Evolutionary conservation across 1,140 invertebrate species (phyloP).

Genomic region (Zaprionus taronus): DNA sequence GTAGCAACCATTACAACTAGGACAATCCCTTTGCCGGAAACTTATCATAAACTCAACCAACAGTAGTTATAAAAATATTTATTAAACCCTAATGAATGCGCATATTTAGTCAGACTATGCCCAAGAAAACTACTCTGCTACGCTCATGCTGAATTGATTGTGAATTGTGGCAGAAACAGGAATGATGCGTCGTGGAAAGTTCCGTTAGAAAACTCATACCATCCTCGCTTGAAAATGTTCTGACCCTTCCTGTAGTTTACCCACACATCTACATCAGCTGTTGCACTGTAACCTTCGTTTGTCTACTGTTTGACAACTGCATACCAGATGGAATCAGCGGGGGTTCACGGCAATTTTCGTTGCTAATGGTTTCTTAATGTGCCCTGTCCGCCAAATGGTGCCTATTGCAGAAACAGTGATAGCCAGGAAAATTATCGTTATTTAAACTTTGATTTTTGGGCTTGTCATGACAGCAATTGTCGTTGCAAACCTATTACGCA

Average conservation of each 20-base stretch:
- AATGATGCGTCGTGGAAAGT: constrained; percentile 42
- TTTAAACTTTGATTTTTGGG: constrained; percentile 80
- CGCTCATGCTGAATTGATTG: not conserved
- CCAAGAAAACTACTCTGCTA: not conserved
- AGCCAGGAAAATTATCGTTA: constrained; percentile 75
- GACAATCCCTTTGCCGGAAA: constrained; percentile 7
- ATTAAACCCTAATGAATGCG: constrained; percentile 79
- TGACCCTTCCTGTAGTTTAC: constrained; percentile 62
- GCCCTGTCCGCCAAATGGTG: constrained; percentile 22
- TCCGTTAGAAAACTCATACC: constrained; percentile 76
- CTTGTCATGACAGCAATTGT: constrained; percentile 80
- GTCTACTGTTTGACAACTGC: constrained; percentile 52
- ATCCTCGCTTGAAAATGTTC: constrained; percentile 58
- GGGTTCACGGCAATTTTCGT: constrained; percentile 37
- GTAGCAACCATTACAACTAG: constrained; percentile 32
- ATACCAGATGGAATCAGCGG: constrained; percentile 6
- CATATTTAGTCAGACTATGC: constrained; percentile 61
- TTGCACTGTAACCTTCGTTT: constrained; percentile 43
- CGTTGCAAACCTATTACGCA: constrained; percentile 50
- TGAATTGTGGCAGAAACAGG: not conserved
- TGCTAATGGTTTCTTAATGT: constrained; percentile 81
- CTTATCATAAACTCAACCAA: constrained; percentile 21
- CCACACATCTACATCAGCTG: constrained; percentile 43
- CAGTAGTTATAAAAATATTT: constrained; percentile 65
- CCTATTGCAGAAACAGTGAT: constrained; percentile 37